Percentiles rank a stretch among this genome's conserved stretches.
Evolutionary conservation across 1,140 invertebrate species (phyloP).

Genomic region (Sinella curviseta): DNA sequence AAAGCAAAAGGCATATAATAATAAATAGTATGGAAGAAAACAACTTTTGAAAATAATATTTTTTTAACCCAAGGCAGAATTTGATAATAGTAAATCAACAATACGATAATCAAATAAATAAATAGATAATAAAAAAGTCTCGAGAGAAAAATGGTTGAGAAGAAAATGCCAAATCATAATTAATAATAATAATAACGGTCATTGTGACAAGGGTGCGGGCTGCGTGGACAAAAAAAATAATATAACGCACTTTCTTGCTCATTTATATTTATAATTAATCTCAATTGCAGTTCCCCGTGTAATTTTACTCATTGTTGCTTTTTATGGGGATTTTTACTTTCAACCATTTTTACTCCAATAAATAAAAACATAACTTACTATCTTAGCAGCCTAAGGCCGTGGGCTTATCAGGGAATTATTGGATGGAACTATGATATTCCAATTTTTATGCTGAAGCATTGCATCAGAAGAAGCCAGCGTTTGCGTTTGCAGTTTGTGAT

Average conservation of each 20-base stretch:
- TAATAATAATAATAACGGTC: not conserved
- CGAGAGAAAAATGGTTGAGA: not conserved
- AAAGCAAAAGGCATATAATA: too few species aligned
- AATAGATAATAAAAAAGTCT: not conserved
- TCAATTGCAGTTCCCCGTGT: not conserved
- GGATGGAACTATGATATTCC: constrained; percentile 3
- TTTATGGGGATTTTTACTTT: too few species aligned
- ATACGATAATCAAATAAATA: too few species aligned
- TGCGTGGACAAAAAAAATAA: not conserved
- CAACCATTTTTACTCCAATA: not conserved
- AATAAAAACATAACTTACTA: not conserved
- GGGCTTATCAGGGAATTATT: not conserved
- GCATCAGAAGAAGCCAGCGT: constrained; percentile 18
- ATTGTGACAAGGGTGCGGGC: not conserved
- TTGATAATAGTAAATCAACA: too few species aligned
- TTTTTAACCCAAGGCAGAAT: too few species aligned
- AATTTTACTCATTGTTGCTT: not conserved
- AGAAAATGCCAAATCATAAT: too few species aligned
- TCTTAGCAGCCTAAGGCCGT: not conserved
- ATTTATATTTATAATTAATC: not conserved
- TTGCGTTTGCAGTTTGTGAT: constrained; percentile 15
- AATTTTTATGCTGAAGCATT: constrained; percentile 19
- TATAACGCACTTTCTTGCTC: too few species aligned
- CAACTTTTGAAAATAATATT: too few species aligned
- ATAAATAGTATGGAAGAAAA: too few species aligned